These are phyloP conservation scores for Phlogophora meticulosa DNA, from an alignment of 2,888 invertebrate species.

Conservation along the genomic window DNA sequence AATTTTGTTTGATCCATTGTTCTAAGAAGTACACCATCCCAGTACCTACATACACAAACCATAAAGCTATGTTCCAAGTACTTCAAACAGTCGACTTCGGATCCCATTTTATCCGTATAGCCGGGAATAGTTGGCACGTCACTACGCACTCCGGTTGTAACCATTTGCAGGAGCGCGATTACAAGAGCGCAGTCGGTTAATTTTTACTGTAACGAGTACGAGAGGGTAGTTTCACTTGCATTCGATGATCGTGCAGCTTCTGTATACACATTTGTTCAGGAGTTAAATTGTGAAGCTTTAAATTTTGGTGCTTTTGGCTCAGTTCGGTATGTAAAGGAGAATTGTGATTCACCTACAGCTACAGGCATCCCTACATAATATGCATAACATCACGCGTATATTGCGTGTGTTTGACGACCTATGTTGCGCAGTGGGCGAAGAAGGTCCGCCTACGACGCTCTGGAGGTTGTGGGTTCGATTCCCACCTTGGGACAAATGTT, in stretches of 20 bases:
- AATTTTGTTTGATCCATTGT: no score
- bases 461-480: no score
- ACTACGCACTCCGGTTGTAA: slow-evolving; percentile 52
- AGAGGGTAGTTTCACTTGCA: slow-evolving; percentile 51
- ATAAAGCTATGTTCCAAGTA: background rate
- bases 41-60: slow-evolving; percentile 10
- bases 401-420: no score
- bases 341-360: background rate
- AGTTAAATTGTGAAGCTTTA: slow-evolving; percentile 3
- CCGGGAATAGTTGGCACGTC: slow-evolving; percentile 58
- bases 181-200: slow-evolving; percentile 59
- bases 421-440: no score
- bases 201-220: slow-evolving; percentile 64
- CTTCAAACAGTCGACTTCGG: slow-evolving; percentile 24
- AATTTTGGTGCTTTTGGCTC: slow-evolving; percentile 4
- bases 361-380: no score
- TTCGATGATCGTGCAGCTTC: slow-evolving; percentile 34
- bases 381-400: no score
- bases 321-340: background rate
- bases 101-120: slow-evolving; percentile 33
- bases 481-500: no score
- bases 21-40: background rate
- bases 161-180: slow-evolving; percentile 57
- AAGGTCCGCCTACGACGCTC: no score
- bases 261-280: slow-evolving; percentile 22